Evolutionary conservation across 2,888 invertebrate genomes (phyloP), one percentile per base, ranked within the genome.

Genomic region (Drosophila nigricruria): DNA sequence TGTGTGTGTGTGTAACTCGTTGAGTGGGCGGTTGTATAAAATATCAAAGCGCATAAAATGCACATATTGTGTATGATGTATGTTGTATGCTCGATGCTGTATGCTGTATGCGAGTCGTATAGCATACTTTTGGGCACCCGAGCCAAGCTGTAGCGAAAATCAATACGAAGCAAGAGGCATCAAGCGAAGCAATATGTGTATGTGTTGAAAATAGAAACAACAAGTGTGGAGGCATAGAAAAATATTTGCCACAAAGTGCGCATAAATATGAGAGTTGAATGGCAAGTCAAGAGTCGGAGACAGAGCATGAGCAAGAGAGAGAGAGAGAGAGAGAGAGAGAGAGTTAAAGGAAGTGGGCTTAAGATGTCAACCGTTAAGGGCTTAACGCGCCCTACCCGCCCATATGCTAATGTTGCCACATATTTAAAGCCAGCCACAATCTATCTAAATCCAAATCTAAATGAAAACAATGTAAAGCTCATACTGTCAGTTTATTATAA

Each of bases 31-130:
- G 40, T 45, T 78, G 85, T 86, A 82, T 80, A 80, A 77, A 86
- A 82, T 86, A 82, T 82, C 83, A 74, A 82, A 82, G 81, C 83
- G 81, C 81, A 82, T 82, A 82, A 86, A 86, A 72, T 82, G 81
- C 87, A 83, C 81, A 87, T 82, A 83, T 83, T 83, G 75, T 72
- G 62, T 82, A 70, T 79, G 73, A 68, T 72, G 68, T 73, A 67
- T 73, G 69, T 72, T 68, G 70, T 52, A 27, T 58, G 40, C 20
- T 72, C 65, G 77, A 63, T 79, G 72, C 63, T 72, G 66, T 70
- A 65, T 70, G 69, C 71, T 64, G 69, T 49, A 25, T 59, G 58
- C 58, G 36, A 36, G 58, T 36, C 27, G 62, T 70, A 53, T 69
- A 65, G 73, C 61, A 68, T 64, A 72, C 69, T 76, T 80, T 81